These are phyloP conservation scores for Dolichoris vasculosae DNA, from an alignment of 1,140 invertebrate species.

Conservation along the genomic window DNA sequence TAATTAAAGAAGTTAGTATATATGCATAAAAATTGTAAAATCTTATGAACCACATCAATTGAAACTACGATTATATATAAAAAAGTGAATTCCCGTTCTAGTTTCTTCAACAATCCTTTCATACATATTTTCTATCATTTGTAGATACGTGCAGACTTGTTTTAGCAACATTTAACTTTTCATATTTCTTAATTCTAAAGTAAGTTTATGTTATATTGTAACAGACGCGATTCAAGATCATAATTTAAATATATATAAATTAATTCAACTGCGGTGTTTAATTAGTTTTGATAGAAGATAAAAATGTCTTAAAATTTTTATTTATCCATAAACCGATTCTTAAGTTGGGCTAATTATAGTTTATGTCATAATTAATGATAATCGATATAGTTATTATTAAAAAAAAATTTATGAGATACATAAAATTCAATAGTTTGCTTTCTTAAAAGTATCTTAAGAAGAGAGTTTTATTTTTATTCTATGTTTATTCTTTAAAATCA, in stretches of 20 bases:
- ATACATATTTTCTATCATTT: slow-evolving; percentile 36
- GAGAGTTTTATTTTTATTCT: too few species aligned
- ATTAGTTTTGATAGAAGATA: too few species aligned
- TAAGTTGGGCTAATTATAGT: background rate
- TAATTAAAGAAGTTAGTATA: slow-evolving; percentile 4
- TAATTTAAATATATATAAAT: slow-evolving; percentile 27
- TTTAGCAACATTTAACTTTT: slow-evolving; percentile 30
- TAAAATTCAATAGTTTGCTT: too few species aligned
- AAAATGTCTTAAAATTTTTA: background rate
- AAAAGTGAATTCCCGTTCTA: slow-evolving; percentile 41
- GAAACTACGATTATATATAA: slow-evolving; percentile 30
- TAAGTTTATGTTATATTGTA: background rate
- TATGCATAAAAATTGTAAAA: background rate
- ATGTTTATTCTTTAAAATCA: too few species aligned
- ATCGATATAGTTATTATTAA: too few species aligned
- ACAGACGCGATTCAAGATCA: background rate
- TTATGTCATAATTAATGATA: background rate
- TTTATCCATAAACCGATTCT: background rate
- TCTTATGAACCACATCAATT: slow-evolving; percentile 9
- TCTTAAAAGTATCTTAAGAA: too few species aligned
- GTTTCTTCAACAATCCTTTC: slow-evolving; percentile 33
- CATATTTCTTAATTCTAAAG: slow-evolving; percentile 16
- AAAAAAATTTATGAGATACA: too few species aligned
- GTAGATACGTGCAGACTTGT: background rate
- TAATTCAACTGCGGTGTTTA: background rate